phyloP scores from a whole-genome alignment of 2,113 vertebrate genomes.

The Talpa occidentalis region DNA sequence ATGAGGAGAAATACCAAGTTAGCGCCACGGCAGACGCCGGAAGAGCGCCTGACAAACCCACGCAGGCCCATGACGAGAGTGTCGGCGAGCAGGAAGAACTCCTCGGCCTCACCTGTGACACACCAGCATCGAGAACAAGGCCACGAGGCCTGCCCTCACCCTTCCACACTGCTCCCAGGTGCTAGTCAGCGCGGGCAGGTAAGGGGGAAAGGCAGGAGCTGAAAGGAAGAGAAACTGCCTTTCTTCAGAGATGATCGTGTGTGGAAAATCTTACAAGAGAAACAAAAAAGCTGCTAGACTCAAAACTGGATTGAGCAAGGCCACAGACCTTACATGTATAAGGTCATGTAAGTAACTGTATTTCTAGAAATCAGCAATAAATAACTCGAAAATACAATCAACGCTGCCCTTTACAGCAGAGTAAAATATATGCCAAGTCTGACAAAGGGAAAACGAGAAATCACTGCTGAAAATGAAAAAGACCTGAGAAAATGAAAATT shows the following conservation, averaged over 20 bases:
- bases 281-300: neutral
- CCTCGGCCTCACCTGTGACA: neutral
- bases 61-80: neutral
- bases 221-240: neutral
- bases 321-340: neutral
- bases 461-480: neutral
- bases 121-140: neutral
- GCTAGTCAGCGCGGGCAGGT: neutral
- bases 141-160: no score
- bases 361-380: neutral
- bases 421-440: neutral
- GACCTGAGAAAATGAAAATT: neutral
- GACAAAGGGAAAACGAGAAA: neutral
- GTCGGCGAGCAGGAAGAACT: neutral
- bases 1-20: neutral
- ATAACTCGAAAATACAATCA: neutral
- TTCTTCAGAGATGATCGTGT: neutral
- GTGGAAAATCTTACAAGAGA: neutral
- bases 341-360: neutral
- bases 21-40: neutral
- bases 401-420: neutral
- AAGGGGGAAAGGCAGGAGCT: neutral
- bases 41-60: neutral
- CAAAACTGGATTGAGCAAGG: neutral
- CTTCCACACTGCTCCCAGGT: neutral